A percentile compares a stretch with the other conserved stretches of the same genome.
Conservation (phyloP, 2,888 invertebrate genomes). For the Hypsopygia costalis region DNA sequence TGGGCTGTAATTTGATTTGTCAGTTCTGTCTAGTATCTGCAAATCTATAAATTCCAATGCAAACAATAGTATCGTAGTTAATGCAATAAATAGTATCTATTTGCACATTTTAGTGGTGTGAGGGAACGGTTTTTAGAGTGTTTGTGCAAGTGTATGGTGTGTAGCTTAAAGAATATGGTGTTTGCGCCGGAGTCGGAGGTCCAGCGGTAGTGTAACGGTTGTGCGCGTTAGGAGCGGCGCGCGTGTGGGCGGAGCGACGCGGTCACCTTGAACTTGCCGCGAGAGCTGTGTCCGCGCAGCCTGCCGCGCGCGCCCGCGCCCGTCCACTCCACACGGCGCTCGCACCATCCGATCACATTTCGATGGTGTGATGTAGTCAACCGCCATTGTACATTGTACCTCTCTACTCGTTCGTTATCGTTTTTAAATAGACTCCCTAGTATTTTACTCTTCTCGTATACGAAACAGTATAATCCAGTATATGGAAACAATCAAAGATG, state of each 20-base stretch:
- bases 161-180: conserved; percentile 48
- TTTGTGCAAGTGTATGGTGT: conserved; percentile 42
- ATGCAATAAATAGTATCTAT: no score
- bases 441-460: no score
- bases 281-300: conserved; percentile 50
- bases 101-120: no score
- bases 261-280: conserved; percentile 80
- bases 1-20: no score
- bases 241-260: conserved; percentile 76
- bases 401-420: conserved; percentile 11
- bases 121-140: conserved; percentile 19
- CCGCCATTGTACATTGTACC: conserved; percentile 18
- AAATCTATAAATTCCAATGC: no score
- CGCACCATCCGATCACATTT: conserved; percentile 37
- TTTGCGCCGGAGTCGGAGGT: conserved; percentile 44
- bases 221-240: conserved; percentile 56
- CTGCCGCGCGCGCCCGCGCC: conserved; percentile 13
- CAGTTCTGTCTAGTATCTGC: no score
- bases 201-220: conserved; percentile 67
- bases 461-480: no score
- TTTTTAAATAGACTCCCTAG: conserved; percentile 4
- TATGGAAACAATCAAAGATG: no score
- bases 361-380: conserved; percentile 35
- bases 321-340: conserved; percentile 14
- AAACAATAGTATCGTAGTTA: no score